Conservation (phyloP, 2,888 invertebrate genomes). For the Theristus sp. region DNA sequence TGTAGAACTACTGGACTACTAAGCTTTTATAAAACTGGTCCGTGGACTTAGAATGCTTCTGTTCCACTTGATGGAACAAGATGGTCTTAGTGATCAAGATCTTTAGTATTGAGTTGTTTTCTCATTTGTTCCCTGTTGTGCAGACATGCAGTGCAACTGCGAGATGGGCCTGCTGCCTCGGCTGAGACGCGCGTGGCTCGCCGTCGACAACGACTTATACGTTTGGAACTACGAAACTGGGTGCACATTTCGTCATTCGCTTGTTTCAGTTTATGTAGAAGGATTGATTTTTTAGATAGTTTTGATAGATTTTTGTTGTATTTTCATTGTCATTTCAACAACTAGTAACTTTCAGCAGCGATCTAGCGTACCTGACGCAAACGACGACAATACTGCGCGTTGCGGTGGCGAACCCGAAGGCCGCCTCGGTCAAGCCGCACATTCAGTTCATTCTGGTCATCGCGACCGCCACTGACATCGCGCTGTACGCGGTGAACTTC, state of each 20-base stretch:
- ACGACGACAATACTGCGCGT: constrained; percentile 83
- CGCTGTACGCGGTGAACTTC: constrained; percentile 56
- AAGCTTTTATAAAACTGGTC: too few relatives aligned
- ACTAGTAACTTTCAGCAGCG: constrained; percentile 44
- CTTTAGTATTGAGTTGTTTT: too few relatives aligned
- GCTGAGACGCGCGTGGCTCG: constrained; percentile 85
- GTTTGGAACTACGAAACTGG: constrained; percentile 92
- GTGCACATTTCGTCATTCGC: constrained; percentile 28
- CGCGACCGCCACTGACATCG: constrained; percentile 82
- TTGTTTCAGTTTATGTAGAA: constrained; percentile 1
- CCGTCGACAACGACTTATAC: constrained; percentile 91
- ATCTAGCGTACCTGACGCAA: constrained; percentile 90
- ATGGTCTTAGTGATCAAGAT: too few relatives aligned
- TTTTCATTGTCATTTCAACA: background rate
- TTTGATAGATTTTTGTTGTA: background rate
- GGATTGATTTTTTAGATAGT: background rate
- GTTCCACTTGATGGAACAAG: too few relatives aligned
- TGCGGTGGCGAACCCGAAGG: constrained; percentile 63
- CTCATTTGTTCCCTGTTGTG: constrained; percentile 6
- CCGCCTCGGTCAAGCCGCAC: constrained; percentile 39
- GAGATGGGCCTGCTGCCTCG: constrained; percentile 93
- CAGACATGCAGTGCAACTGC: constrained; percentile 85
- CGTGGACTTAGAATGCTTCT: too few relatives aligned
- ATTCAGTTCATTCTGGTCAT: constrained; percentile 75
- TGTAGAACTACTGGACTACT: too few relatives aligned